Evolutionary conservation across 2,797 vertebrate genomes (phyloP), one percentile per base, ranked within the genome.

Genomic region (Sarcoramphus papa): DNA sequence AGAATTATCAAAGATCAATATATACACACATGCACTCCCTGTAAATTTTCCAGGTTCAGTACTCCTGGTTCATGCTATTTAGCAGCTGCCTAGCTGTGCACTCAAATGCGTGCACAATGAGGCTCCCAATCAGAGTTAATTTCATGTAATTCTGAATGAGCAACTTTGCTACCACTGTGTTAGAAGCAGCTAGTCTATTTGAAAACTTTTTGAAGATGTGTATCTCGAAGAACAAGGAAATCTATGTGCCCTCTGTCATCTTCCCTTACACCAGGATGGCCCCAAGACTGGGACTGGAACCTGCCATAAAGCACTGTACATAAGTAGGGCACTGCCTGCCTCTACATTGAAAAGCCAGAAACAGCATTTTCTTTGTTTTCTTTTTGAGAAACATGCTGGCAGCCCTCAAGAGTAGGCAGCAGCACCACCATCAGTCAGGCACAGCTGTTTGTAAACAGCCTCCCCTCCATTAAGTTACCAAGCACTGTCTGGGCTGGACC

Each of bases 21-120:
- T 3, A 47, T 5, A 25, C 7, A 23, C 10, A 25, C 11, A n/a
- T 0, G 2, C 35, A 21, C 20, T 30, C 31, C 31, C 21, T 40
- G n/a, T 27, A n/a, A 17, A 27, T 22, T 67, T 60, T 27, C 48
- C 65, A 59, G 6, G 22, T 41, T n/a, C 31, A 10, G 11, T 15
- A 9, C 8, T 54, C 69, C 73, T 64, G 31, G 45, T 27, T 67
- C 24, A 5, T 15, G 53, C 4, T 73, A 5, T 37, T 92, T 37
- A 31, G n/a, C 45, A 62, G 59, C 53, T 64, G 63, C 25, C 47
- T 40, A 82, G 43, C 8, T 51, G 35, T 5, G 2, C 33, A 9
- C 20, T 50, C 5, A 0, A 28, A 54, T 6, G 14, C 13, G 16
- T 3, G 23, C 3, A 0, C 2, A 4, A 12, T 40, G 51, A 87